Percentiles rank a stretch among this genome's conserved stretches.
Conservation (phyloP, 2,888 invertebrate genomes). For the Apodemia zela region DNA sequence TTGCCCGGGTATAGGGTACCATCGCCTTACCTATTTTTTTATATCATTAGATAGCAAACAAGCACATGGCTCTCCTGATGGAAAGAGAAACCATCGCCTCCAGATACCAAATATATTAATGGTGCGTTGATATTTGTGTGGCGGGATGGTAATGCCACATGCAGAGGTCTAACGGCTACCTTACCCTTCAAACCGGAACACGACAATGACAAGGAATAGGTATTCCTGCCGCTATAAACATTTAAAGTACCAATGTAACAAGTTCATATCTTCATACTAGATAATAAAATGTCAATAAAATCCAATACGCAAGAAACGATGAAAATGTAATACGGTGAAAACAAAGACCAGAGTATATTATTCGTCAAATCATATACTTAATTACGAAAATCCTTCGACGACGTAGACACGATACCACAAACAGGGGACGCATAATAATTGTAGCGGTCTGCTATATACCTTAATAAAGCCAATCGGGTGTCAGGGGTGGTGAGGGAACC, state of each 20-base stretch:
- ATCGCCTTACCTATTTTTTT: too few relatives aligned
- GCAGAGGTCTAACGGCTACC: too few relatives aligned
- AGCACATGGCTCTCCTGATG: too few relatives aligned
- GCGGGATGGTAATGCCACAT: too few relatives aligned
- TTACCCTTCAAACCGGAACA: too few relatives aligned
- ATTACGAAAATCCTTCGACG: conserved; percentile 68
- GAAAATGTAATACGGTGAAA: not conserved
- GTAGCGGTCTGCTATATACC: conserved; percentile 77
- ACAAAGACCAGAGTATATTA: conserved; percentile 21
- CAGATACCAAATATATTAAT: too few relatives aligned
- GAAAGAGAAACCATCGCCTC: too few relatives aligned
- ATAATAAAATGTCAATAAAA: not conserved
- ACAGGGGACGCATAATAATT: conserved; percentile 80
- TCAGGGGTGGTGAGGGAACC: conserved; percentile 40
- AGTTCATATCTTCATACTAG: too few relatives aligned
- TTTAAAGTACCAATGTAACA: conserved; percentile 6
- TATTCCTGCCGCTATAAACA: not conserved
- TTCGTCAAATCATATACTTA: conserved; percentile 58
- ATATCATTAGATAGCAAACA: too few relatives aligned
- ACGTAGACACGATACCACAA: conserved; percentile 74
- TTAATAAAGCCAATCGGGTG: conserved; percentile 78
- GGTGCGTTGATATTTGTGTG: too few relatives aligned
- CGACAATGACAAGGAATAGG: too few relatives aligned
- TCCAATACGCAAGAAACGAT: not conserved
- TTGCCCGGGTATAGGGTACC: too few relatives aligned